phyloP scores from a whole-genome alignment of 2,888 invertebrate species.

The Gymnosoma rotundatum region DNA sequence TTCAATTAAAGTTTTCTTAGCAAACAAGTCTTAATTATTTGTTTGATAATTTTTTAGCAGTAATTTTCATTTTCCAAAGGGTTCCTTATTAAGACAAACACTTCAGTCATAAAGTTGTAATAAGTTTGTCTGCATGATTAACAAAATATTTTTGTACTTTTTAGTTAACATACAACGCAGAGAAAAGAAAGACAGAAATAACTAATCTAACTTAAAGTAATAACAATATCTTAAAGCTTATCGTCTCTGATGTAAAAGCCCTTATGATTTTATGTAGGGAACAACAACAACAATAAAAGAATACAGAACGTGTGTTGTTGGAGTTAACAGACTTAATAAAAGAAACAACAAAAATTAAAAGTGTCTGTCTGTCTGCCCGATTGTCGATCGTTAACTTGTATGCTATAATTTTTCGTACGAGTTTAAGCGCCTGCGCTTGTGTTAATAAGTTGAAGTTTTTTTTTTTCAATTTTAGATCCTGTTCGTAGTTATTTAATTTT shows the following conservation, averaged over 20 bases:
- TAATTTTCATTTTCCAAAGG: slow-evolving; percentile 37
- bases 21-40: slow-evolving; percentile 45
- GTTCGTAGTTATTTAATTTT: slow-evolving; percentile 67
- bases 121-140: slow-evolving; percentile 27
- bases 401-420: background rate
- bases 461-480: slow-evolving; percentile 60
- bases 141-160: slow-evolving; percentile 11
- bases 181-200: background rate
- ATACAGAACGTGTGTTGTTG: slow-evolving; percentile 12
- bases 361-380: slow-evolving; percentile 11
- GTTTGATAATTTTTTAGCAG: slow-evolving; percentile 29
- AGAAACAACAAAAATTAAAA: slow-evolving; percentile 26
- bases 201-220: slow-evolving; percentile 57
- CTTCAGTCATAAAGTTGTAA: slow-evolving; percentile 52
- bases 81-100: slow-evolving; percentile 37
- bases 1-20: slow-evolving; percentile 41
- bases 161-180: slow-evolving; percentile 40
- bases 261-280: background rate
- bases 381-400: background rate
- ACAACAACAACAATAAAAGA: background rate
- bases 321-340: slow-evolving; percentile 24
- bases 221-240: slow-evolving; percentile 68
- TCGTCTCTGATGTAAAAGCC: slow-evolving; percentile 53
- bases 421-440: slow-evolving; percentile 67
- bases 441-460: slow-evolving; percentile 47